Percentiles rank a stretch among this genome's conserved stretches.
Conservation (phyloP, 2,113 vertebrate genomes). For the Callospermophilus lateralis region DNA sequence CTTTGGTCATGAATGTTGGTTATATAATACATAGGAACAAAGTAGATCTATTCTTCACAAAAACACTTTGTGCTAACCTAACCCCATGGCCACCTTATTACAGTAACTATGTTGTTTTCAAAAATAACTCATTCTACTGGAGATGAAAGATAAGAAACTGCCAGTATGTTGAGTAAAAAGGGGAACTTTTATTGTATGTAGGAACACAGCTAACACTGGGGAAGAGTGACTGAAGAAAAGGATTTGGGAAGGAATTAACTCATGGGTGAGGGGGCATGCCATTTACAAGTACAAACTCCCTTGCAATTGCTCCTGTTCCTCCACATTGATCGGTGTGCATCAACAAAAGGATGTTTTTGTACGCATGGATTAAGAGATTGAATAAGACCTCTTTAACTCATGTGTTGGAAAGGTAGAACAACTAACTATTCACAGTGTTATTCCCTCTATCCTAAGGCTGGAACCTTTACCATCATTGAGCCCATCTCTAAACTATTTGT, state of each 20-base stretch:
- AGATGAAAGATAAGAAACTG: slow-evolving; percentile 72
- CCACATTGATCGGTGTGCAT: neutral
- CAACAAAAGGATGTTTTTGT: neutral
- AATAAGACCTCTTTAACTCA: neutral
- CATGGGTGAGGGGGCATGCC: neutral
- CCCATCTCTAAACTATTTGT: neutral
- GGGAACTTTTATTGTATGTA: slow-evolving; percentile 7
- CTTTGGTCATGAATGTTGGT: slow-evolving; percentile 62
- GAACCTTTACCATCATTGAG: neutral
- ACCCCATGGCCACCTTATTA: slow-evolving; percentile 54
- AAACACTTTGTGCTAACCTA: slow-evolving; percentile 58
- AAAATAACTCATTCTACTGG: slow-evolving; percentile 72
- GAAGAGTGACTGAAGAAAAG: neutral
- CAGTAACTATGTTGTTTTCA: slow-evolving; percentile 72
- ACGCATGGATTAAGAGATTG: neutral
- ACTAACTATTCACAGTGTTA: neutral
- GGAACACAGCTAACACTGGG: neutral
- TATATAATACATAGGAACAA: slow-evolving; percentile 64
- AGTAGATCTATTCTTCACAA: slow-evolving; percentile 71
- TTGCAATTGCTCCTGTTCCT: neutral
- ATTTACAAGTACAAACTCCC: neutral
- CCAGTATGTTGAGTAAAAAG: slow-evolving; percentile 28
- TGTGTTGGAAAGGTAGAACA: neutral
- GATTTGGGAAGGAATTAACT: slow-evolving; percentile 36
- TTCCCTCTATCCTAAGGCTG: neutral